Conservation (phyloP, 2,113 vertebrate species). For the Spea multiplicata region DNA sequence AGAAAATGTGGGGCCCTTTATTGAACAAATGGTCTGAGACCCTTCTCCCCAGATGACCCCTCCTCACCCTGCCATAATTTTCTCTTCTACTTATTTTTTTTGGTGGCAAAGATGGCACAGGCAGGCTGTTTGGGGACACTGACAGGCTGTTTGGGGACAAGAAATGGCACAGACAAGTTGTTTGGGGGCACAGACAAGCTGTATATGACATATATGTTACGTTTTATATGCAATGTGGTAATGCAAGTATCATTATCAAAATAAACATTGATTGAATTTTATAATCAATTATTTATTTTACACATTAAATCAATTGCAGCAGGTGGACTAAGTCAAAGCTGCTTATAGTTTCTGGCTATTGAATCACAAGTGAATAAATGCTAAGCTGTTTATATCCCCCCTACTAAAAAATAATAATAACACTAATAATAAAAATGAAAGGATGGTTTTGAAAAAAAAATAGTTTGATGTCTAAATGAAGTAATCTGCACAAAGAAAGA, state of each 20-base stretch:
- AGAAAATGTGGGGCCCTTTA: too few relatives aligned
- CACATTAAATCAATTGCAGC: slow-evolving; percentile 52
- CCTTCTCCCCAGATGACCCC: too few relatives aligned
- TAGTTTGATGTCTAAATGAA: slow-evolving; percentile 70
- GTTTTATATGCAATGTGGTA: too few relatives aligned
- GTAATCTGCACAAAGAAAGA: slow-evolving; percentile 57
- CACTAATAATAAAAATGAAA: neutral
- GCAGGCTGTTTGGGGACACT: too few relatives aligned
- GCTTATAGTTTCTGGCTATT: slow-evolving; percentile 44
- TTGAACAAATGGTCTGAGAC: too few relatives aligned
- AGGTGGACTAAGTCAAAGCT: slow-evolving; percentile 50
- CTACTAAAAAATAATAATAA: slow-evolving; percentile 4
- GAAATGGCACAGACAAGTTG: too few relatives aligned
- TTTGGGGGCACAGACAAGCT: too few relatives aligned
- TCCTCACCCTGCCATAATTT: too few relatives aligned
- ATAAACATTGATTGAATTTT: slow-evolving; percentile 32
- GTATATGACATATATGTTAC: too few relatives aligned
- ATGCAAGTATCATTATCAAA: neutral
- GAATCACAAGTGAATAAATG: slow-evolving; percentile 48
- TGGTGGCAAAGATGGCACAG: too few relatives aligned
- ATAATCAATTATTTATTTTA: neutral
- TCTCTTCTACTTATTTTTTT: too few relatives aligned
- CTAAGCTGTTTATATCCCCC: slow-evolving; percentile 55
- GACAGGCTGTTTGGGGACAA: too few relatives aligned
- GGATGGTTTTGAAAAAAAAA: slow-evolving; percentile 7